Conservation (phyloP, 2,888 invertebrate species). For the Torymus aiolomorphi region DNA sequence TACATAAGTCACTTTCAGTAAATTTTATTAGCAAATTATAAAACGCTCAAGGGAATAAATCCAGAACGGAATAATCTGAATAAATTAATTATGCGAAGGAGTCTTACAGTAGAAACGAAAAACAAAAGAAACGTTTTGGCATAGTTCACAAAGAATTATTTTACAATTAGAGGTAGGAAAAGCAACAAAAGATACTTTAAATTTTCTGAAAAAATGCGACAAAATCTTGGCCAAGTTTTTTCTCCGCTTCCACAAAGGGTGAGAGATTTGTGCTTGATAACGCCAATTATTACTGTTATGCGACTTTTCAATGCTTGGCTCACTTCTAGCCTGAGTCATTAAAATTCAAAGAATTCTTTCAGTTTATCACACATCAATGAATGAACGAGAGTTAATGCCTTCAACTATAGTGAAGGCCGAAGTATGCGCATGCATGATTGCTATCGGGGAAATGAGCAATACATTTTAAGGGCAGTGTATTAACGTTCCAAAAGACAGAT, state of each 20-base stretch:
- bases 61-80: too few species aligned
- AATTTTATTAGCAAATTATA: too few species aligned
- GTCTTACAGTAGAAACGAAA: too few species aligned
- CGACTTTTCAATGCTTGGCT: not conserved
- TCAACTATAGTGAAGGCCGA: conserved; percentile 3
- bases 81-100: too few species aligned
- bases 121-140: too few species aligned
- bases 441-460: not conserved
- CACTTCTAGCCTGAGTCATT: conserved; percentile 20
- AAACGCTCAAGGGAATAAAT: too few species aligned
- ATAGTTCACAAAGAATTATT: too few species aligned
- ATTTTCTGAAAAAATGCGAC: not conserved
- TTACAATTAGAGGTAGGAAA: too few species aligned
- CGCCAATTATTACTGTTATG: conserved; percentile 23
- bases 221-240: not conserved
- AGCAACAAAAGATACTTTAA: too few species aligned
- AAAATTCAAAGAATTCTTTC: conserved; percentile 39
- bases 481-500: not conserved
- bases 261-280: conserved; percentile 30
- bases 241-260: not conserved
- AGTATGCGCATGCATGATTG: conserved; percentile 7
- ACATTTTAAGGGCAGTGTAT: not conserved
- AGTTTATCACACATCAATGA: conserved; percentile 19
- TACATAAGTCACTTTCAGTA: too few species aligned
- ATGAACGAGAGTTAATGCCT: conserved; percentile 29